Conservation (phyloP, 2,113 vertebrate species). For the Alethe castanea region DNA sequence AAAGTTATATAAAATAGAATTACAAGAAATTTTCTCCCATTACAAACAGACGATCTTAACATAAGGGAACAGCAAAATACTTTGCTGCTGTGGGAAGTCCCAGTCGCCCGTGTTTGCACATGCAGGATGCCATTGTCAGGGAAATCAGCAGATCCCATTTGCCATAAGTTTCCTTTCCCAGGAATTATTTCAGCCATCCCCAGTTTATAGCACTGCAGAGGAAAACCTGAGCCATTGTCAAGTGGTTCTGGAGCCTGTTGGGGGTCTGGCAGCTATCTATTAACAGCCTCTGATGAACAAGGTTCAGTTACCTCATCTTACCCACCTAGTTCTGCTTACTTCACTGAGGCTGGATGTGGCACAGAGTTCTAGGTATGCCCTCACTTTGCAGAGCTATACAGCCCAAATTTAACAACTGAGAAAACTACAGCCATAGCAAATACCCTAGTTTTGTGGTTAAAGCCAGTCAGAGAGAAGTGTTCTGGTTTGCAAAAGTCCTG, state of each 20-base stretch:
- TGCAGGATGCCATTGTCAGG: rapidly evolving
- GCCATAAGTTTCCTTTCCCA: not conserved
- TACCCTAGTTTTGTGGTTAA: not conserved
- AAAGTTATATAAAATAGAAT: not conserved
- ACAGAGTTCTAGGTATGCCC: not conserved
- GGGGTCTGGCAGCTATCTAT: not conserved
- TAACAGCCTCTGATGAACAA: not conserved
- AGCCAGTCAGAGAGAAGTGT: not conserved
- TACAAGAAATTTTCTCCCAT: not conserved
- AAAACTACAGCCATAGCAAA: not conserved
- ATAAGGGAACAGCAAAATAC: not conserved
- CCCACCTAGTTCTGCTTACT: not conserved
- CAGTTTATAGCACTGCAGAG: not conserved
- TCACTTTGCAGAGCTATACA: not conserved
- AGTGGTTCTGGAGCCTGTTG: not conserved
- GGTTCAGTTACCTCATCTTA: not conserved
- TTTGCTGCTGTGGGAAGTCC: not conserved
- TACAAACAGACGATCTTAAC: not conserved
- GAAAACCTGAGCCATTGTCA: not conserved
- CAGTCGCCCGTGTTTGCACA: not conserved
- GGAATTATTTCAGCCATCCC: not conserved
- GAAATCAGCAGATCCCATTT: not conserved
- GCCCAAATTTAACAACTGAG: not conserved
- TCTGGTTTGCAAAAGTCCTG: not conserved
- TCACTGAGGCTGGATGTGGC: rapidly evolving